Evolutionary conservation across 2,888 invertebrate genomes (phyloP).

Genomic region (Drosophila nigricruria): DNA sequence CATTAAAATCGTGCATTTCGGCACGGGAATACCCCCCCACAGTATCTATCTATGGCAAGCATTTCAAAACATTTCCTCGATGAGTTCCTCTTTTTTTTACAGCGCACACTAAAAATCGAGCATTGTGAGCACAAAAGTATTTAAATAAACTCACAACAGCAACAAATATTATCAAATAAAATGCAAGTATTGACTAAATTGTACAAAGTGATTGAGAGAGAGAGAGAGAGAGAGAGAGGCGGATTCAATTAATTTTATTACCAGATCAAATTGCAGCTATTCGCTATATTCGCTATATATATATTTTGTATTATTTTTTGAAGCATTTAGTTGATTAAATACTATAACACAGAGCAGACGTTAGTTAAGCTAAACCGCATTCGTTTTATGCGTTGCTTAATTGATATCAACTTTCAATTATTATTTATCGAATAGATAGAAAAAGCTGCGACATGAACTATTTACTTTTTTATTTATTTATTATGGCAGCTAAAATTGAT

Average conservation of each 20-base stretch:
- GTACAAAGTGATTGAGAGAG: not conserved
- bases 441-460: not conserved
- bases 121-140: constrained; percentile 33
- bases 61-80: constrained; percentile 65
- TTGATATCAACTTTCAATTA: constrained; percentile 7
- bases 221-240: not conserved
- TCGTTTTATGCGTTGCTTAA: not conserved
- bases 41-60: constrained; percentile 42
- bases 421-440: not conserved
- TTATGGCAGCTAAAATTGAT: constrained; percentile 31
- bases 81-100: constrained; percentile 46
- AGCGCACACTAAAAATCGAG: constrained; percentile 43
- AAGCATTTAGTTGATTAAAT: constrained; percentile 7
- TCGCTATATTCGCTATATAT: constrained; percentile 2
- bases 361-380: constrained; percentile 1
- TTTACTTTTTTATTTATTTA: constrained; percentile 1
- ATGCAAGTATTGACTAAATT: constrained; percentile 39
- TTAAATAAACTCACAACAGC: constrained; percentile 45
- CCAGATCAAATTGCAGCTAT: not conserved
- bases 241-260: constrained; percentile 11
- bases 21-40: not conserved
- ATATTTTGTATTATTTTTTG: not conserved
- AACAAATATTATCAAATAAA: constrained; percentile 61
- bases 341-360: not conserved
- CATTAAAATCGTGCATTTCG: constrained; percentile 58